Percentiles rank a stretch among this genome's conserved stretches.
Evolutionary conservation across 2,888 invertebrate genomes (phyloP).

Genomic region (Hoplodrina ambigua): DNA sequence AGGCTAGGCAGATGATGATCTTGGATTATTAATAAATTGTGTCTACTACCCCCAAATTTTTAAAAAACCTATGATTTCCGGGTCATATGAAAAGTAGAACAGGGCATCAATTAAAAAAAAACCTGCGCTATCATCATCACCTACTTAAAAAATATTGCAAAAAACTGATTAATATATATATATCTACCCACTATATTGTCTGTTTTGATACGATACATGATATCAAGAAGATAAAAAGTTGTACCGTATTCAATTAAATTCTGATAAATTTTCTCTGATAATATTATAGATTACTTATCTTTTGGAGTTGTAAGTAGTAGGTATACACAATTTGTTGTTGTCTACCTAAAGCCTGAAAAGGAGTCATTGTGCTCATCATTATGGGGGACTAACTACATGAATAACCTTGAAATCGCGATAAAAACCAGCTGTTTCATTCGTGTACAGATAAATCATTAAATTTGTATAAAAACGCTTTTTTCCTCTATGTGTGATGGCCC

Average conservation of each 20-base stretch:
- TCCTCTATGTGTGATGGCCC: no score
- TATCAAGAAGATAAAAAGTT: constrained; percentile 29
- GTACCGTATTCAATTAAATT: constrained; percentile 33
- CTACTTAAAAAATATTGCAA: constrained; percentile 29
- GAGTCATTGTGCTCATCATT: not conserved
- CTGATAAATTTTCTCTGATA: constrained; percentile 28
- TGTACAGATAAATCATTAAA: no score
- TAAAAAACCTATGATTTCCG: no score
- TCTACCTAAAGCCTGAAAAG: not conserved
- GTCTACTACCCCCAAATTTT: not conserved
- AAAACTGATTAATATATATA: constrained; percentile 27
- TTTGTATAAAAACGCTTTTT: no score
- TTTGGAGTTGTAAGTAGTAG: not conserved
- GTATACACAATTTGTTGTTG: not conserved
- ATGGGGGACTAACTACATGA: not conserved
- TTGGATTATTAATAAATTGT: not conserved
- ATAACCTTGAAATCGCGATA: no score
- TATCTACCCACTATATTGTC: constrained; percentile 13
- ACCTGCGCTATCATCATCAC: constrained; percentile 10
- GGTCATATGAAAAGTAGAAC: no score
- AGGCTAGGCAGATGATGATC: no score
- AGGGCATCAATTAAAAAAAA: constrained; percentile 2
- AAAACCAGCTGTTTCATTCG: no score
- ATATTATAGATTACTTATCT: not conserved
- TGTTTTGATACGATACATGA: constrained; percentile 26